Evolutionary conservation across 2,797 vertebrate species (phyloP).

Genomic region (Capromys pilorides): DNA sequence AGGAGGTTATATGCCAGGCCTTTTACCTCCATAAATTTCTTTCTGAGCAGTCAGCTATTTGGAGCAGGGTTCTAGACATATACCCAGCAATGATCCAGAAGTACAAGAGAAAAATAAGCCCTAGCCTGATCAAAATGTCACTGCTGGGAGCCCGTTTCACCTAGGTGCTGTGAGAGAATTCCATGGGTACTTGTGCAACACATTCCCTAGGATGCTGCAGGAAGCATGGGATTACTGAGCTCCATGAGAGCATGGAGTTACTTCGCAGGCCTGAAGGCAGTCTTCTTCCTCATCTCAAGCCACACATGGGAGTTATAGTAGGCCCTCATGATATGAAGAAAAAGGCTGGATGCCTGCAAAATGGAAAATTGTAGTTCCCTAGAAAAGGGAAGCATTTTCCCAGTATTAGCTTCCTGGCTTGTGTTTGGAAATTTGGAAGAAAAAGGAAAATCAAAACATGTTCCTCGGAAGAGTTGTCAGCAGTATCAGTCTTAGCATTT

Average conservation of each 20-base stretch:
- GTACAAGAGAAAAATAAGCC: not conserved
- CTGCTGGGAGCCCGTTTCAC: not conserved
- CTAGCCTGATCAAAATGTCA: not conserved
- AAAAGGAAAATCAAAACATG: not conserved
- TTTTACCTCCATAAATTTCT: not conserved
- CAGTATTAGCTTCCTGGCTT: not conserved
- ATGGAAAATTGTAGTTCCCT: not conserved
- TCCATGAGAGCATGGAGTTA: too few species aligned
- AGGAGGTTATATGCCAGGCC: not conserved
- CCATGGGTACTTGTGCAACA: not conserved
- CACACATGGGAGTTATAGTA: not conserved
- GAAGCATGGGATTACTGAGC: not conserved
- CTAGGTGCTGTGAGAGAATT: not conserved
- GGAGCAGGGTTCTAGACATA: not conserved
- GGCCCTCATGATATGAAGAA: not conserved
- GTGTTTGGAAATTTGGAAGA: not conserved
- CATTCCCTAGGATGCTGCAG: not conserved
- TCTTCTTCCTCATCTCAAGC: not conserved
- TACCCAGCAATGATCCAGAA: not conserved
- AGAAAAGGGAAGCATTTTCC: constrained; percentile 12
- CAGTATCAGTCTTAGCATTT: not conserved
- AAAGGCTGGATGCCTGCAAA: not conserved
- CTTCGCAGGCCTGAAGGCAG: not conserved
- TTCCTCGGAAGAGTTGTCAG: not conserved
- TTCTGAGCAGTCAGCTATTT: not conserved